These are phyloP conservation scores for Rugalucina vietnamica DNA, from an alignment of 2,888 invertebrate species.

Conservation along the genomic window DNA sequence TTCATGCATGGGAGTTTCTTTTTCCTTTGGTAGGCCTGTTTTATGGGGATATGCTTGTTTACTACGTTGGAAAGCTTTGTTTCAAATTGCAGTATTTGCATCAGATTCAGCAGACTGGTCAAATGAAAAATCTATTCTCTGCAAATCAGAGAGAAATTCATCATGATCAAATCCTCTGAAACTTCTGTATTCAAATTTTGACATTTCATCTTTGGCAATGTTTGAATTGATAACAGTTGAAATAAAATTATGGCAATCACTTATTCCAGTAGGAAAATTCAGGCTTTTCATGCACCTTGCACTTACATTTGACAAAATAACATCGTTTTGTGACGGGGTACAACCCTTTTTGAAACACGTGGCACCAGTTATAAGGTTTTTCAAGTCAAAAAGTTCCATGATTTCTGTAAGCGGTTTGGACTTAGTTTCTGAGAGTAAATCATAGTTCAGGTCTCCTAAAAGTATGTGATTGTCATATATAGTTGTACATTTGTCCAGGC, in stretches of 20 bases:
- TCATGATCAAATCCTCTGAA: not conserved
- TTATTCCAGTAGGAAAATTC: not conserved
- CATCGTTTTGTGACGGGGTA: not conserved
- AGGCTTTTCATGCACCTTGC: not conserved
- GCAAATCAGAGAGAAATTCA: not conserved
- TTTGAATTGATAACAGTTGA: not conserved
- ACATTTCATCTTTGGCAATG: not conserved
- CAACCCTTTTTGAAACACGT: not conserved
- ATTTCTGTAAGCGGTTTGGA: not conserved
- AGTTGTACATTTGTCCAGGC: not conserved
- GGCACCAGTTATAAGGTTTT: not conserved
- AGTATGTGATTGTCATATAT: not conserved
- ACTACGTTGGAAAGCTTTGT: not conserved
- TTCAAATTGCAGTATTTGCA: not conserved
- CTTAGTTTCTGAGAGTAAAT: not conserved
- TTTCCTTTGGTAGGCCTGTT: conserved; percentile 2
- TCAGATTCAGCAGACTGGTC: not conserved
- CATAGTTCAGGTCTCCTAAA: conserved; percentile 13
- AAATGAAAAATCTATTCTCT: not conserved
- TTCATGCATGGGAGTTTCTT: conserved; percentile 36
- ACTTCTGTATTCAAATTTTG: not conserved
- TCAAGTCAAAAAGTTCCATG: not conserved
- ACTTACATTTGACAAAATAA: not conserved
- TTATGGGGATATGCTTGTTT: conserved; percentile 20
- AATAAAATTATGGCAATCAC: not conserved